Conservation (phyloP, 2,888 invertebrate genomes). For the Cabera pusaria region DNA sequence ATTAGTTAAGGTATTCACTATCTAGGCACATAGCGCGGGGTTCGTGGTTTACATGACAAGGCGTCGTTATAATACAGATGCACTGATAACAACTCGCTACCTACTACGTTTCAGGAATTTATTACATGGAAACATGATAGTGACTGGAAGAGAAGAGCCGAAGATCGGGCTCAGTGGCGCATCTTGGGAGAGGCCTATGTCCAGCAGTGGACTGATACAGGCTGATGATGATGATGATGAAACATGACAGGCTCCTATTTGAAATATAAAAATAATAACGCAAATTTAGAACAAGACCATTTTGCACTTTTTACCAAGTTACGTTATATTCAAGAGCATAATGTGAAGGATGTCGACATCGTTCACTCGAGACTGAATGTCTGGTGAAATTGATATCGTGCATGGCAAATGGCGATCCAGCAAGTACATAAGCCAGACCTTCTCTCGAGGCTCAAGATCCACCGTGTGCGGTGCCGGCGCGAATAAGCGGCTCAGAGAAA, state of each 20-base stretch:
- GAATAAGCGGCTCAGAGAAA: conserved; percentile 60
- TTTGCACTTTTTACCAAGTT: no score
- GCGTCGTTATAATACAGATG: conserved; percentile 27
- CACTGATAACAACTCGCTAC: conserved; percentile 28
- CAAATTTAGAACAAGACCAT: no score
- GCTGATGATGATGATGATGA: no score
- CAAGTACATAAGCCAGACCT: conserved; percentile 19
- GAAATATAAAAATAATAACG: no score
- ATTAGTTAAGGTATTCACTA: conserved; percentile 36
- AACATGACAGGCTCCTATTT: no score
- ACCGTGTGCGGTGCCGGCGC: conserved; percentile 43
- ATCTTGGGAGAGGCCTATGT: conserved; percentile 9
- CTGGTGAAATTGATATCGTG: conserved; percentile 62
- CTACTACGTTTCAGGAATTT: conserved; percentile 27
- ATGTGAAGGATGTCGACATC: conserved; percentile 40
- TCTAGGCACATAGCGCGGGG: conserved; percentile 19
- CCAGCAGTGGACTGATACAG: no score
- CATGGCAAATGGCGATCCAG: conserved; percentile 29
- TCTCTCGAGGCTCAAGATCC: conserved; percentile 47
- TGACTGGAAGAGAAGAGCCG: no score
- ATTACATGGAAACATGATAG: conserved; percentile 34
- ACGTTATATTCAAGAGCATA: conserved; percentile 27
- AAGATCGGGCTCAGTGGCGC: conserved; percentile 25
- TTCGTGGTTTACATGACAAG: conserved; percentile 26
- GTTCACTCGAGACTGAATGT: conserved; percentile 47